phyloP scores from a whole-genome alignment of 2,113 vertebrate species.

The Benitochromis conjunctus region DNA sequence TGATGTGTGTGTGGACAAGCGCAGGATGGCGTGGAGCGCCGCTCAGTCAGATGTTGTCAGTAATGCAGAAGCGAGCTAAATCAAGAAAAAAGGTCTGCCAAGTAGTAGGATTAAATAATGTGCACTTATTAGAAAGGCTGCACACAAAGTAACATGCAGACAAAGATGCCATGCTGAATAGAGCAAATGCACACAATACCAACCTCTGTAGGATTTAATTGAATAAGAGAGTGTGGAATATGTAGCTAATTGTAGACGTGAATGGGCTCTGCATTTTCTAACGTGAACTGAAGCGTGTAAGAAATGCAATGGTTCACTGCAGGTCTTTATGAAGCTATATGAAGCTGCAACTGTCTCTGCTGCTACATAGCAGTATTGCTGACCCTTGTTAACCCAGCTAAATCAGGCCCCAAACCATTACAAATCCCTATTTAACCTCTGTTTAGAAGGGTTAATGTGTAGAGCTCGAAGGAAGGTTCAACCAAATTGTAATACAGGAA shows the following conservation, averaged over 20 bases:
- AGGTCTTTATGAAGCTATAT: not conserved
- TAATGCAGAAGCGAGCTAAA: conserved; percentile 2
- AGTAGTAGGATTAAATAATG: conserved; percentile 22
- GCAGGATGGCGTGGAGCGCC: conserved; percentile 1
- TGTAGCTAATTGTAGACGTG: not conserved
- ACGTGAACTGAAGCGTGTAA: not conserved
- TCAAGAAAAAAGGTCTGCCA: not conserved
- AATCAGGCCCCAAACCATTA: not conserved
- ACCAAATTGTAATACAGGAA: not conserved
- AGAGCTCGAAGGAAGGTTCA: not conserved
- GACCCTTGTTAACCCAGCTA: conserved; percentile 18
- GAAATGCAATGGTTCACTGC: not conserved
- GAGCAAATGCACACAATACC: not conserved
- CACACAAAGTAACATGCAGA: not conserved
- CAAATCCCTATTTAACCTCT: conserved; percentile 17
- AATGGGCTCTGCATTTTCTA: not conserved
- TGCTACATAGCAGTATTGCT: not conserved
- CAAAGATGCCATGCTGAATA: not conserved
- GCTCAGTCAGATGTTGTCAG: conserved; percentile 31
- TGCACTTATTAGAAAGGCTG: not conserved
- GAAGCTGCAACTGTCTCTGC: not conserved
- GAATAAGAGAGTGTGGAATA: not conserved
- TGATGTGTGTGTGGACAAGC: conserved; percentile 36
- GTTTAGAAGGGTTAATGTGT: not conserved
- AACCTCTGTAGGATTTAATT: not conserved